These are phyloP conservation scores for Magallana gigas DNA, from an alignment of 1,140 invertebrate genomes.

Conservation along the genomic window DNA sequence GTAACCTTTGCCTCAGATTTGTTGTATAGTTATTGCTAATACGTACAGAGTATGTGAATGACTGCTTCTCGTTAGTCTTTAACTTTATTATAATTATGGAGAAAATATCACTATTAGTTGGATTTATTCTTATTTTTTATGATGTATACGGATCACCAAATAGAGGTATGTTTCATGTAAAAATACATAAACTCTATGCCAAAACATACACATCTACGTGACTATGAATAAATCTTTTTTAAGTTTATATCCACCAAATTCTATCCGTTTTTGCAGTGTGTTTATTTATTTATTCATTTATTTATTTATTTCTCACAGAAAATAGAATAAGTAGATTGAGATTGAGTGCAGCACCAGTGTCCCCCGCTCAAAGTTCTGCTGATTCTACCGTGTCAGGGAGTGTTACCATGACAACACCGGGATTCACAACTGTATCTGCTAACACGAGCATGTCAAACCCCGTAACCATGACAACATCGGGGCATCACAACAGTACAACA, in stretches of 20 bases:
- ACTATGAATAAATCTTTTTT: too few relatives aligned
- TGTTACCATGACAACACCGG: too few relatives aligned
- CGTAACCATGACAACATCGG: background rate
- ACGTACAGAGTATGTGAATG: background rate
- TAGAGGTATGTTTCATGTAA: background rate
- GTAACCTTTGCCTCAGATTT: background rate
- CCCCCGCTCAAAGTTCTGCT: too few relatives aligned
- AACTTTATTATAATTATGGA: background rate
- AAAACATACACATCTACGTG: too few relatives aligned
- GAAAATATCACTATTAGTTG: background rate
- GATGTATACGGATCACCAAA: background rate
- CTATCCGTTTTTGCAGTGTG: too few relatives aligned
- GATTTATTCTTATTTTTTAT: background rate
- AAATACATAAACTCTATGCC: background rate
- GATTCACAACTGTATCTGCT: too few relatives aligned
- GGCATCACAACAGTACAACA: background rate
- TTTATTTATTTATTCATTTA: too few relatives aligned
- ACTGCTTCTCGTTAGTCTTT: background rate
- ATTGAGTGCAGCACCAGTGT: too few relatives aligned
- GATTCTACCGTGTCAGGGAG: too few relatives aligned
- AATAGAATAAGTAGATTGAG: too few relatives aligned
- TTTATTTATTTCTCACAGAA: too few relatives aligned
- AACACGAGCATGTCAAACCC: background rate
- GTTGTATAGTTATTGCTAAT: background rate
- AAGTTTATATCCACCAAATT: too few relatives aligned